Base-by-base conservation (phyloP, 2,888 invertebrate species). In the Dryomyza anilis region DNA sequence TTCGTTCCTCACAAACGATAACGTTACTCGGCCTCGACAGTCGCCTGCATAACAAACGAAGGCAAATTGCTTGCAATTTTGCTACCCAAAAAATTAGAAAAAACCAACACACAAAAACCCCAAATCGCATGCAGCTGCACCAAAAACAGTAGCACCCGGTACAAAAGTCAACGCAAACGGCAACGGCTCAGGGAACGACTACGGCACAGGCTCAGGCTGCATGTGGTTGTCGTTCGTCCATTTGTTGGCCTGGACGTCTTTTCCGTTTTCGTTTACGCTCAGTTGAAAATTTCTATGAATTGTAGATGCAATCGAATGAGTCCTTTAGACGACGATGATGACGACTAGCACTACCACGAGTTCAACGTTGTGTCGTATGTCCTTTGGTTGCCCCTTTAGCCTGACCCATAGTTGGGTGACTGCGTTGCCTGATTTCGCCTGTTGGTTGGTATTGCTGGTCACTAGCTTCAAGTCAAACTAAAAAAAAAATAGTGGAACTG, bases 281-380 rank as follows among this genome's bases (percentile, higher is more conserved):
- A 76, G 78, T 76, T 77, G 74, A 71, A 74, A 77, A 76, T 76
- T 78, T 77, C 76, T 76, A 79, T 79, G 79, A 80, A 79, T 80
- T 78, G 79, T 74, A 80, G 78, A 79, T 80, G 79, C 76, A 80
- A 78, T 79, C 78, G 78, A 72, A 66, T 66, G 68, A 39, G 67
- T 50, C 50, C 50, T 50, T 50, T 50, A 27, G 50, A 14, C 39
- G 7, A n/a, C 39, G n/a, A n/a, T n/a, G n/a, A n/a, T n/a, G n/a
- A n/a, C n/a, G n/a, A n/a, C n/a, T n/a, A n/a, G n/a, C n/a, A n/a
- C n/a, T n/a, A n/a, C n/a, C 30, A 10, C 19, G 55, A 10, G 33
- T 30, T 55, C 55, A 21, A 25, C 16, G 48, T 48, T 29, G 46
- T 43, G 58, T 45, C 45, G 45, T 29, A 14, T 43, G 58, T 58